Evolutionary conservation across 1,140 invertebrate species (phyloP).

Genomic region (Bombus polaris): DNA sequence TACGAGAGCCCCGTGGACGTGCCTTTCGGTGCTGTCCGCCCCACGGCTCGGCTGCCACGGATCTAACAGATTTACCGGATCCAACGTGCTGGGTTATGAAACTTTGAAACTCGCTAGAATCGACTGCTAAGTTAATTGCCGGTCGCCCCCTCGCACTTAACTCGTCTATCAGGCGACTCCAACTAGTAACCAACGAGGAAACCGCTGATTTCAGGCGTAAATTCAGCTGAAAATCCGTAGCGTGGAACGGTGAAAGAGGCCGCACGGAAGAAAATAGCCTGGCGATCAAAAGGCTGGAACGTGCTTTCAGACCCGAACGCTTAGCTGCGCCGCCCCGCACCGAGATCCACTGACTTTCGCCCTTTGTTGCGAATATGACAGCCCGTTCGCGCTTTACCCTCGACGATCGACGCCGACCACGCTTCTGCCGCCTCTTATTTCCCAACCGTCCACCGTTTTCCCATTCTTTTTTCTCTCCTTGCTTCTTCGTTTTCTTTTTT

Average conservation of each 20-base stretch:
- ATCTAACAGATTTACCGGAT: slow-evolving; percentile 50
- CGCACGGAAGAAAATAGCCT: slow-evolving; percentile 1
- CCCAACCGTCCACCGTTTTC: neutral
- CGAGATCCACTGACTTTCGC: neutral
- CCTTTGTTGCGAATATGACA: neutral
- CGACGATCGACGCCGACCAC: neutral
- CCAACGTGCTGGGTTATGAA: slow-evolving; percentile 21
- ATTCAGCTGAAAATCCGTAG: slow-evolving; percentile 26
- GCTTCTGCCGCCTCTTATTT: neutral
- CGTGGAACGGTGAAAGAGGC: neutral
- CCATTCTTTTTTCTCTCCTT: too few relatives aligned
- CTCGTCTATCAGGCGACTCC: neutral
- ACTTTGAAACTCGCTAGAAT: slow-evolving; percentile 38
- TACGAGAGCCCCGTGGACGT: slow-evolving; percentile 16
- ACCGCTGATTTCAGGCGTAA: slow-evolving; percentile 30
- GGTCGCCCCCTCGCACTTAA: too few relatives aligned
- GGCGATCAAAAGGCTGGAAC: slow-evolving; percentile 28
- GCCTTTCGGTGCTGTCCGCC: too few relatives aligned
- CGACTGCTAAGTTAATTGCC: slow-evolving; percentile 57
- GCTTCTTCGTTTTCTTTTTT: neutral
- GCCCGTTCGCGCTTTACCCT: neutral
- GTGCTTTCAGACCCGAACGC: slow-evolving; percentile 7
- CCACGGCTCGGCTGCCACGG: too few relatives aligned
- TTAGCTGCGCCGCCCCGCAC: neutral
- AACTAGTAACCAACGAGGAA: neutral